Evolutionary conservation across 53 echinoderm and acorn worm genomes (phyloP), one percentile per base, ranked within the genome.

Genomic region (Mesocentrotus franciscanus): DNA sequence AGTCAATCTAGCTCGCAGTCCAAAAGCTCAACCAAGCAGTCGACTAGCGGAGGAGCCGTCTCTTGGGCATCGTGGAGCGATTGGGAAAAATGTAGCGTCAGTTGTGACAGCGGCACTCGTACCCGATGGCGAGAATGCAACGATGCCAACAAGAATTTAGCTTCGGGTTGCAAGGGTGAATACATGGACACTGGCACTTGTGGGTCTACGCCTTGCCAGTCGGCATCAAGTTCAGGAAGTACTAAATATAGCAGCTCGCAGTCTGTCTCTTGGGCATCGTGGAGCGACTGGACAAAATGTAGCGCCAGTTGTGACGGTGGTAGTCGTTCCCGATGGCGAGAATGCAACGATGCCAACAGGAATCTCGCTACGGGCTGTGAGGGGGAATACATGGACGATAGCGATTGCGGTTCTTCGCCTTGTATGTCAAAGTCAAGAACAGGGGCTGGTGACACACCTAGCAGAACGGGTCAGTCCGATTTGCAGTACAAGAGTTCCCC

Each of bases 81-180:
- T 56, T 93, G 92, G 92, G 11, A 72, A 36, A 15, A 24, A 32
- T 92, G 92, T 29, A 92, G 64, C 75, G 75, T 24, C 29, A 75
- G 27, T 16, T 92, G 92, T 32, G 71, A 26, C 55, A 12, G 92
- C 35, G 92, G 92, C 33, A 70, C 39, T 27, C 29, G 71, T 1
- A 29, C 49, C 15, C 32, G 92, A 34, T 71, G 71, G 33, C 33
- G 92, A 30, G 71, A 92, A 35, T 92, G 92, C 57, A 27, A 13
- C 16, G 92, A 92, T 39, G 92, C 13, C 4, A 32, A 60, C 1
- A 29, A n/a, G 10, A 26, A 90, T 9, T 12, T 60, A 0, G n/a
- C 27, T 11, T 24, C 18, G 10, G 71, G 92, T 15, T 92, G 92
- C 92, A 5, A 27, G 17, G 92, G 92, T 2, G 71, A 70, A 33